phyloP scores from a whole-genome alignment of 1,140 invertebrate genomes.

The Philaenus spumarius region DNA sequence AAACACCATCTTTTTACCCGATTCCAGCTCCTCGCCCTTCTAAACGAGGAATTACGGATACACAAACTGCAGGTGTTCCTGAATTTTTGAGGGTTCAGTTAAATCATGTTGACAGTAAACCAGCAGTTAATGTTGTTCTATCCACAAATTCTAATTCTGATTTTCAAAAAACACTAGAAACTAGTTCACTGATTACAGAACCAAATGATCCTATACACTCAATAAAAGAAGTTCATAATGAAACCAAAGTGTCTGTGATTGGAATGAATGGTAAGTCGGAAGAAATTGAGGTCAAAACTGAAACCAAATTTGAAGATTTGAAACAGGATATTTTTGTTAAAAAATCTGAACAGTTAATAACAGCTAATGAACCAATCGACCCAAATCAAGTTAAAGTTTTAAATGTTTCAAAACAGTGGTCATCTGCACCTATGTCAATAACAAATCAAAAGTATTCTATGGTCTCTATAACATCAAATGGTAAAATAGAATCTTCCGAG shows the following conservation, averaged over 20 bases:
- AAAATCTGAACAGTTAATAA: background rate
- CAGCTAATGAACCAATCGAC: conserved; percentile 3
- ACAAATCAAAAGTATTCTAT: conserved; percentile 15
- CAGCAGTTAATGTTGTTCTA: conserved; percentile 15
- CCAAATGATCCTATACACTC: no score
- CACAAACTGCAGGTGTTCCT: conserved; percentile 40
- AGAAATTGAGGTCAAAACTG: background rate
- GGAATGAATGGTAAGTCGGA: background rate
- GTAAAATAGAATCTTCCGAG: background rate
- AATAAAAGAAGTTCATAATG: background rate
- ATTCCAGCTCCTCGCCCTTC: conserved; percentile 16
- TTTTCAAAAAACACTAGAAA: background rate
- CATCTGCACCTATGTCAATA: background rate
- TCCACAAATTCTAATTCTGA: conserved; percentile 6
- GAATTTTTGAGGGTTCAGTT: conserved; percentile 63
- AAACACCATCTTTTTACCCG: conserved; percentile 9
- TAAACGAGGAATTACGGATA: conserved; percentile 21
- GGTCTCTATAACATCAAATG: conserved; percentile 13
- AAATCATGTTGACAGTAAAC: conserved; percentile 50
- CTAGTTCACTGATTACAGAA: background rate
- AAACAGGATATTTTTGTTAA: background rate
- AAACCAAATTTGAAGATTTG: background rate
- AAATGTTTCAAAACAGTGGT: conserved; percentile 4
- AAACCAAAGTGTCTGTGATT: background rate
- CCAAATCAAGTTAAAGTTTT: conserved; percentile 8